Evolutionary conservation across 2,888 invertebrate genomes (phyloP), one percentile per base, ranked within the genome.

Genomic region (Thymelicus acteon): DNA sequence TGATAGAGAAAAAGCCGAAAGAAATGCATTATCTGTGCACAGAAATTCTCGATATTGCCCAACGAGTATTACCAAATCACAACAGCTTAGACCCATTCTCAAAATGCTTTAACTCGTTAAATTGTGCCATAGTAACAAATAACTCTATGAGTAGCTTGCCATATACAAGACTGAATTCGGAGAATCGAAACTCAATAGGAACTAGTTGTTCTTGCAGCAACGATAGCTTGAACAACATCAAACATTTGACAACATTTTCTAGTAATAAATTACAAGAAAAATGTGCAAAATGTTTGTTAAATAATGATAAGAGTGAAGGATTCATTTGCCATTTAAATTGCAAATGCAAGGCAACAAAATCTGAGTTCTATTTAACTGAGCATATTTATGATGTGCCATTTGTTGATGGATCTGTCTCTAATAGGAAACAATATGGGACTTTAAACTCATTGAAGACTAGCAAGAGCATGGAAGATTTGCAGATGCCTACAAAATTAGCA

Each of bases 361-460:
- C 90, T 0, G 85, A 87, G 72, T 93, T 92, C 73, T 91, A 87
- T 49, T 72, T 89, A 0, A 82, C 85, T 40, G 95, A 95, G 76
- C 95, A 95, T 76, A 95, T 96, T 39, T 96, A 96, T 79, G 95
- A 95, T 75, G 95, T 95, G 76, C 96, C 96, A 0, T 95, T 90
- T 80, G 84, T 70, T 40, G 81, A 76, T 57, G 75, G 70, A 31
- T 37, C 60, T 6, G 65, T 37, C 2, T 24, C 66, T 7, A 75
- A 67, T 24, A 79, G 60, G 24, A 84, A 79, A 67, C 80, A 76
- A 6, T 91, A 92, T 66, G 90, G 91, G 12, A 85, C 85, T 0
- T 68, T 93, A 52, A 90, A 89, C 61, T 77, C 75, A 15, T 78
- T 84, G 74, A 86, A 84, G 15, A 77, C 77, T 3, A 87, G 90